Percentiles rank a stretch among this genome's conserved stretches.
These are phyloP conservation scores for Drosophila lowei DNA, from an alignment of 1,140 invertebrate genomes.

Conservation along the genomic window DNA sequence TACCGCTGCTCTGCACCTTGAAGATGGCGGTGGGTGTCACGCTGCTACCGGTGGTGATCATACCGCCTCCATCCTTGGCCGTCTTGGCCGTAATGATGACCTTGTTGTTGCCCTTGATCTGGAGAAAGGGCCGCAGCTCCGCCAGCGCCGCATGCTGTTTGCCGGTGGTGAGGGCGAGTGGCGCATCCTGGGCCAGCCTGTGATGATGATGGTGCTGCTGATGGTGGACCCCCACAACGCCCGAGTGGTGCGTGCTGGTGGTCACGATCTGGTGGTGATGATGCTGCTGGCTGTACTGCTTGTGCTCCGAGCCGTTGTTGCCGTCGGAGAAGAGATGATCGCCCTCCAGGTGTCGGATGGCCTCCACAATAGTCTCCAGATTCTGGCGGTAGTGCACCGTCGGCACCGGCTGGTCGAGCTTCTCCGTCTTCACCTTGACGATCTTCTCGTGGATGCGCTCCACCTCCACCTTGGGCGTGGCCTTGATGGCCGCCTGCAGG, in stretches of 20 bases:
- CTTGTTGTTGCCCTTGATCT: constrained; percentile 84
- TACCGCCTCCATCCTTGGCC: constrained; percentile 47
- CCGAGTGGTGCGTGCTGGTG: constrained; percentile 6
- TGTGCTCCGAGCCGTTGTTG: constrained; percentile 75
- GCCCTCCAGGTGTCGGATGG: constrained; percentile 97
- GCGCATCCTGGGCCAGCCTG: constrained; percentile 85
- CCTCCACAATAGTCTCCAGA: constrained; percentile 98
- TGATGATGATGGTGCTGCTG: constrained; percentile 50
- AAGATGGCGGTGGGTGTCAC: constrained; percentile 77
- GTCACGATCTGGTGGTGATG: constrained; percentile 46
- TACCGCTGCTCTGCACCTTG: constrained; percentile 67
- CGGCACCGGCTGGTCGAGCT: constrained; percentile 57
- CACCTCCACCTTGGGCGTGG: constrained; percentile 92
- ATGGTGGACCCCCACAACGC: constrained; percentile 18
- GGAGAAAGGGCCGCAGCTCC: constrained; percentile 87
- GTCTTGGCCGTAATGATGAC: constrained; percentile 70
- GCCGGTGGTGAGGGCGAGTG: constrained; percentile 89
- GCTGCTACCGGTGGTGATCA: constrained; percentile 29
- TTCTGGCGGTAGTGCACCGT: constrained; percentile 90
- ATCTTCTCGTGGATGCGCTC: constrained; percentile 84
- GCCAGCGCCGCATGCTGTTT: constrained; percentile 84
- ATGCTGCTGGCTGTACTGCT: constrained; percentile 77
- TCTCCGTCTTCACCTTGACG: constrained; percentile 76
- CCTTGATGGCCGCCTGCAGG: constrained; percentile 93
- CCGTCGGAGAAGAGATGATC: constrained; percentile 94